Evolutionary conservation across 2,113 vertebrate genomes (phyloP).

Genomic region (Esox niger): DNA sequence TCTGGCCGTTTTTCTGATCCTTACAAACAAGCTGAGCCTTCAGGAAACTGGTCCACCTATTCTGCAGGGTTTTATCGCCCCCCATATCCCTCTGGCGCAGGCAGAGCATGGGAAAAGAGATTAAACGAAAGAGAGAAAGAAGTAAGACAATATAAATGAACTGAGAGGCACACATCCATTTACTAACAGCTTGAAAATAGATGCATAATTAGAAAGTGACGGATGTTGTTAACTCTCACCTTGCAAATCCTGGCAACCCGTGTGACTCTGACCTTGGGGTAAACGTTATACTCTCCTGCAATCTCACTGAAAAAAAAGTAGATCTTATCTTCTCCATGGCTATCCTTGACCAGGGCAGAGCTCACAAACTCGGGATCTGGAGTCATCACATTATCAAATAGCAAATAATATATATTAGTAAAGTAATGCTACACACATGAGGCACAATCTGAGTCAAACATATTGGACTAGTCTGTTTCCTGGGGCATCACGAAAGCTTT

Average conservation of each 20-base stretch:
- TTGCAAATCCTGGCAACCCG: constrained; percentile 69
- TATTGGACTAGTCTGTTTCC: too few relatives aligned
- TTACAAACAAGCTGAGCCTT: constrained; percentile 62
- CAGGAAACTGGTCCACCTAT: constrained; percentile 67
- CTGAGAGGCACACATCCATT: too few relatives aligned
- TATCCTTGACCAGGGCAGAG: constrained; percentile 55
- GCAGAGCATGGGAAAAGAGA: neutral
- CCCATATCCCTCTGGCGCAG: constrained; percentile 60
- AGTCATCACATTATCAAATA: neutral
- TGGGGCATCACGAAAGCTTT: too few relatives aligned
- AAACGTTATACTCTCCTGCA: constrained; percentile 50
- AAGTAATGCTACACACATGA: neutral
- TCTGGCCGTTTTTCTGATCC: constrained; percentile 45
- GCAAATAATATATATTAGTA: neutral
- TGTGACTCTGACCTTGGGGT: constrained; percentile 50
- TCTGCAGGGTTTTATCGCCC: constrained; percentile 66
- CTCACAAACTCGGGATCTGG: constrained; percentile 66
- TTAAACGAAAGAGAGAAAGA: neutral
- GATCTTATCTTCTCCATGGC: constrained; percentile 50
- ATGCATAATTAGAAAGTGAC: neutral
- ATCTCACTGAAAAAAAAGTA: constrained; percentile 71
- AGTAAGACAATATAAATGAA: too few relatives aligned
- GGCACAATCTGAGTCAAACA: too few relatives aligned
- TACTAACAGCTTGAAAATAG: too few relatives aligned
- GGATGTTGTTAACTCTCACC: constrained; percentile 43